phyloP scores from a whole-genome alignment of 2,113 vertebrate species.

The Pycnonotus jocosus region DNA sequence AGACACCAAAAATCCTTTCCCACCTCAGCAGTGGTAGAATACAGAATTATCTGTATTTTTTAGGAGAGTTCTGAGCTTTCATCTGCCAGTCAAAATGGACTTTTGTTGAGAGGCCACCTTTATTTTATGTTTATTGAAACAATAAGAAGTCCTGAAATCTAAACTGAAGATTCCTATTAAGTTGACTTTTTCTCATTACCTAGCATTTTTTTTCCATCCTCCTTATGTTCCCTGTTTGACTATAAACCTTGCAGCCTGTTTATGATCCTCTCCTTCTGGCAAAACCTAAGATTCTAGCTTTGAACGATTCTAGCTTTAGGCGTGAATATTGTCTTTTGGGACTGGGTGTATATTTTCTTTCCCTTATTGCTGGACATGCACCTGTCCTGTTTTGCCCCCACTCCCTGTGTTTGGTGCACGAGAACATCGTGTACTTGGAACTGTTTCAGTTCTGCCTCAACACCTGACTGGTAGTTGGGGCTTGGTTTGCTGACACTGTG shows the following conservation, averaged over 20 bases:
- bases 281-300: background rate
- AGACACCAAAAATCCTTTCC: background rate
- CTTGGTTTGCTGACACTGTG: background rate
- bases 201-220: background rate
- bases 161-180: background rate
- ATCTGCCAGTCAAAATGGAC: background rate
- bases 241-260: background rate
- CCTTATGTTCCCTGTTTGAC: background rate
- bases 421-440: background rate
- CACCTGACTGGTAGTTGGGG: background rate
- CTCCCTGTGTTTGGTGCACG: accelerated
- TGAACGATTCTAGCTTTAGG: background rate
- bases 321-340: background rate
- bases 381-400: background rate
- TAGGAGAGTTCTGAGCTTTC: background rate
- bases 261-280: background rate
- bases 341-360: background rate
- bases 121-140: background rate
- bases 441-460: background rate
- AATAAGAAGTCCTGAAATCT: background rate
- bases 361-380: background rate
- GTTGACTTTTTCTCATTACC: background rate
- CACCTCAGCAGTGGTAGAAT: background rate
- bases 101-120: background rate
- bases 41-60: background rate